A percentile compares a stretch with the other conserved stretches of the same genome.
phyloP scores from a whole-genome alignment of 1,140 invertebrate species.

The Drosophila bocqueti region DNA sequence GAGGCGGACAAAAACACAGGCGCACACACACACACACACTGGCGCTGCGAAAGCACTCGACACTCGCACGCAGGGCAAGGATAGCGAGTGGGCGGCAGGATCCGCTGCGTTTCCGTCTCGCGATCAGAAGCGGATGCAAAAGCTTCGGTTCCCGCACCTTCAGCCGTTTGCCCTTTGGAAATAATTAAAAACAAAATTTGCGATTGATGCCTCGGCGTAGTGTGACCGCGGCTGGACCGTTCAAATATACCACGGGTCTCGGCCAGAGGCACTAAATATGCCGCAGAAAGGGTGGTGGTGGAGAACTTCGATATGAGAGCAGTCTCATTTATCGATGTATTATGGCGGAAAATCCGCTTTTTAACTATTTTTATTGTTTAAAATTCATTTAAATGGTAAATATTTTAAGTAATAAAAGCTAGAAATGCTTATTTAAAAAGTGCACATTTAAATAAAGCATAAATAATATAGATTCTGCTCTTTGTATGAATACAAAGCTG shows the following conservation, averaged over 20 bases:
- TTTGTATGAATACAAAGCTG: not conserved
- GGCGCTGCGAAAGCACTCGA: slow-evolving; percentile 15
- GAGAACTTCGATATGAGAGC: not conserved
- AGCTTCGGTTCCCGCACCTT: not conserved
- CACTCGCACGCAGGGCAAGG: slow-evolving; percentile 14
- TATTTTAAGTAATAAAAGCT: not conserved
- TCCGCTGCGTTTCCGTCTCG: slow-evolving; percentile 11
- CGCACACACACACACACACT: slow-evolving; percentile 17
- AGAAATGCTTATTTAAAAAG: no score
- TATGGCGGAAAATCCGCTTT: no score
- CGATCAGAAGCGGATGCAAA: not conserved
- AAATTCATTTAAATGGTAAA: not conserved
- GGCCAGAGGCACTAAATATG: not conserved
- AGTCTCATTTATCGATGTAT: not conserved
- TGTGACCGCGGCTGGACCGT: slow-evolving; percentile 1
- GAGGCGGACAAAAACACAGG: slow-evolving; percentile 28
- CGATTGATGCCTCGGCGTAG: slow-evolving; percentile 13
- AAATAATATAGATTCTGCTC: no score
- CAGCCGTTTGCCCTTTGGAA: slow-evolving; percentile 2
- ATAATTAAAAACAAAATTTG: slow-evolving; percentile 25
- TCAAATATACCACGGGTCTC: not conserved
- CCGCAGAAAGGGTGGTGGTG: not conserved
- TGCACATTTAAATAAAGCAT: no score
- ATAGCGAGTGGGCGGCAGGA: slow-evolving; percentile 21
- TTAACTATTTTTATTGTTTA: no score